Percentiles rank a stretch among this genome's conserved stretches.
phyloP scores from a whole-genome alignment of 53 echinoderm and acorn worm genomes.

The Crossaster papposus region DNA sequence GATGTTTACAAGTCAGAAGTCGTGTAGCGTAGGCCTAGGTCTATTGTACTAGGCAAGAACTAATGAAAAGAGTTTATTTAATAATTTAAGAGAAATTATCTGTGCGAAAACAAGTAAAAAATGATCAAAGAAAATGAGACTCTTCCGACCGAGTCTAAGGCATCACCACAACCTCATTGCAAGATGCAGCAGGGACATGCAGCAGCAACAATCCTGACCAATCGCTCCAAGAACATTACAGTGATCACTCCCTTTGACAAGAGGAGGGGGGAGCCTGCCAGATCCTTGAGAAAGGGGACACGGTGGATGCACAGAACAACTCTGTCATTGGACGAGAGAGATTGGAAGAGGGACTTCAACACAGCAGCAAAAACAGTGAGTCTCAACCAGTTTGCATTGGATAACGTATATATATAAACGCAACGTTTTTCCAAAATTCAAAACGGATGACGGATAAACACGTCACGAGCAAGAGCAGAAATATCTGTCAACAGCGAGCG shows the following conservation, averaged over 20 bases:
- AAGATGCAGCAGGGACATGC: constrained; percentile 84
- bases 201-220: constrained; percentile 88
- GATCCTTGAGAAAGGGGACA: constrained; percentile 80
- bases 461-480: too few species aligned
- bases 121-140: constrained; percentile 34
- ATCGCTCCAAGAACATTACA: constrained; percentile 82
- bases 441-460: too few species aligned
- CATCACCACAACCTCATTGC: background rate
- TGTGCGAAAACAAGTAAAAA: background rate
- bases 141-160: background rate
- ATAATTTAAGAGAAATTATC: background rate
- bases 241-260: constrained; percentile 75
- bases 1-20: too few species aligned
- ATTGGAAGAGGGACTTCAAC: constrained; percentile 56
- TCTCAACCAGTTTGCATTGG: background rate
- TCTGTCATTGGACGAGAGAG: constrained; percentile 75
- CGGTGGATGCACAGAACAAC: constrained; percentile 98
- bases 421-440: too few species aligned
- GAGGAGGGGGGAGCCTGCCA: constrained; percentile 61
- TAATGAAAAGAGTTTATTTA: too few species aligned
- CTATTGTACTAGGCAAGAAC: too few species aligned
- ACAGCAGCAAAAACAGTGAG: constrained; percentile 78
- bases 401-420: too few species aligned
- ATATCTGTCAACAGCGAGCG: too few species aligned
- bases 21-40: too few species aligned